Evolutionary conservation across 2,113 vertebrate species (phyloP).

Genomic region (Meles meles): DNA sequence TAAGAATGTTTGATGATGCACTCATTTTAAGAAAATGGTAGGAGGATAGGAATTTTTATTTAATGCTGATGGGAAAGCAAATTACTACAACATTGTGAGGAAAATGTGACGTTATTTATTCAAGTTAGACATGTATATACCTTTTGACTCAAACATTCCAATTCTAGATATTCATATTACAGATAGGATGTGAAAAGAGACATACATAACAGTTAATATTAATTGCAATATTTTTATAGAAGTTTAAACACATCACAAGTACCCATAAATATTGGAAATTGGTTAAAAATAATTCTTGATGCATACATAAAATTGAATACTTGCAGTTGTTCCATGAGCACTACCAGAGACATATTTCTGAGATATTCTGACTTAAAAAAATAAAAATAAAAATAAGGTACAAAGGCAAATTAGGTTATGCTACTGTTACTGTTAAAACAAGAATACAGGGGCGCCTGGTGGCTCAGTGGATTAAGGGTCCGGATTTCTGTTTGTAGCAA

Average conservation of each 20-base stretch:
- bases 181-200: not conserved
- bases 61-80: not conserved
- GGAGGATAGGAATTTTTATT: not conserved
- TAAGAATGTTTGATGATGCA: not conserved
- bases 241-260: not conserved
- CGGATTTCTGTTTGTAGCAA: too few relatives aligned
- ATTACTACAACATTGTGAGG: not conserved
- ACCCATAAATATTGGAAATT: not conserved
- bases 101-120: not conserved
- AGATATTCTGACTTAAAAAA: not conserved
- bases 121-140: not conserved
- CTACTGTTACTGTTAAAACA: not conserved
- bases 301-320: not conserved
- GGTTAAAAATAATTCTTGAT: not conserved
- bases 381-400: not conserved
- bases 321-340: not conserved
- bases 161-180: not conserved
- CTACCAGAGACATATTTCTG: not conserved
- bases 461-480: too few relatives aligned
- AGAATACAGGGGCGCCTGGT: not conserved
- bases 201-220: not conserved
- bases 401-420: not conserved
- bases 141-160: too few relatives aligned
- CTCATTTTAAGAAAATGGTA: not conserved
- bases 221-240: not conserved